phyloP scores from a whole-genome alignment of 2,888 invertebrate genomes.

The Cenopis cana region DNA sequence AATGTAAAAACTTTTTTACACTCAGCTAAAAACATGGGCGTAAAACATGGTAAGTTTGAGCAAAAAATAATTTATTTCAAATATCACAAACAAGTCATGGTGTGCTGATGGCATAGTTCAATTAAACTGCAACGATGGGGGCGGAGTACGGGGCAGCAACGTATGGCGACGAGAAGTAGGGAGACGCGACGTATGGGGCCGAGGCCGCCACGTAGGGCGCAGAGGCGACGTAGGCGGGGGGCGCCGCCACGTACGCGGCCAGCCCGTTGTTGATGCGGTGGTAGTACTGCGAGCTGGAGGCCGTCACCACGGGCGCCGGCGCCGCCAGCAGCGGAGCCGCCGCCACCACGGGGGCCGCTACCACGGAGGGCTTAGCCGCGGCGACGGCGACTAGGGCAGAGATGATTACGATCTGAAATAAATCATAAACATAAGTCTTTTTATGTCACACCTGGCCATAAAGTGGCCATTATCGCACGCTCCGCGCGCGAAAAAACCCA shows the following conservation, averaged over 20 bases:
- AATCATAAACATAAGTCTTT: slow-evolving; percentile 5
- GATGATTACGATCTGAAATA: slow-evolving; percentile 67
- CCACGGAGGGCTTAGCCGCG: slow-evolving; percentile 68
- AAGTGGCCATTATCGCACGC: too few relatives aligned
- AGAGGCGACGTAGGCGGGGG: slow-evolving; percentile 52
- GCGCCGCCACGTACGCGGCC: slow-evolving; percentile 76
- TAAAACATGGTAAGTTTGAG: neutral
- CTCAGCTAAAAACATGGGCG: too few relatives aligned
- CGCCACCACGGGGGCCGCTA: slow-evolving; percentile 61
- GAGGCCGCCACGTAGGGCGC: slow-evolving; percentile 50
- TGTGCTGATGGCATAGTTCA: neutral
- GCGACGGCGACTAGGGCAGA: slow-evolving; percentile 71
- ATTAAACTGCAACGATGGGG: slow-evolving; percentile 50
- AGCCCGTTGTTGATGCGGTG: slow-evolving; percentile 86
- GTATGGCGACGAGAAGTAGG: slow-evolving; percentile 47
- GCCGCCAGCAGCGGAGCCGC: slow-evolving; percentile 66
- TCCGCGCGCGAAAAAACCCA: too few relatives aligned
- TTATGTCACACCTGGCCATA: too few relatives aligned
- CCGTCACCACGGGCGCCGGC: slow-evolving; percentile 84
- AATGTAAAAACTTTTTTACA: neutral
- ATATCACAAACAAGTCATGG: slow-evolving; percentile 41
- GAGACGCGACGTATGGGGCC: slow-evolving; percentile 53
- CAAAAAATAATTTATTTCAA: slow-evolving; percentile 30
- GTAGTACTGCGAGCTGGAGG: slow-evolving; percentile 88
- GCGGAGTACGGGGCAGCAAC: slow-evolving; percentile 28